phyloP scores from a whole-genome alignment of 2,888 invertebrate species.

The Parelbella ahira region DNA sequence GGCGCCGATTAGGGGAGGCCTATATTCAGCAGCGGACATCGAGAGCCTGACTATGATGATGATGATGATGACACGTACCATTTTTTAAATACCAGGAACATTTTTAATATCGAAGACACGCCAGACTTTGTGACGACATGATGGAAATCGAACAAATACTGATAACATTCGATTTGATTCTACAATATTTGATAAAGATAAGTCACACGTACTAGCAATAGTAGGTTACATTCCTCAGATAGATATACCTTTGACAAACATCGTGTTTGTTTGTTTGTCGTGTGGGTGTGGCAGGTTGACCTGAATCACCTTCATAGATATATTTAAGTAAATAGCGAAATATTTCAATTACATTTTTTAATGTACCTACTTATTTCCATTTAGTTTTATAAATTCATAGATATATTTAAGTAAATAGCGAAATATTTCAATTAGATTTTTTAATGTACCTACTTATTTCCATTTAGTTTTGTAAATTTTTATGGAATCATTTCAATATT shows the following conservation, averaged over 20 bases:
- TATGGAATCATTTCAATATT: no score
- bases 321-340: constrained; percentile 11
- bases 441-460: neutral
- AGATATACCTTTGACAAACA: constrained; percentile 2
- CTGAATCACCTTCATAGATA: constrained; percentile 15
- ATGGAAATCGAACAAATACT: constrained; percentile 1
- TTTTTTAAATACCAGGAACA: no score
- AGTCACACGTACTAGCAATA: neutral
- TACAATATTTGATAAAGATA: constrained; percentile 12
- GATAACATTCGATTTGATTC: constrained; percentile 9
- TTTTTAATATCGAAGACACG: no score
- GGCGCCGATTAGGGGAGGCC: no score
- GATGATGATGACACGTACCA: no score
- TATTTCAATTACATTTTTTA: constrained; percentile 1
- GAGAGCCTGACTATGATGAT: no score
- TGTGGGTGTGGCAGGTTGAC: constrained; percentile 20
- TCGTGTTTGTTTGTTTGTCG: constrained; percentile 13
- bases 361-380: neutral
- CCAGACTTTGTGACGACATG: constrained; percentile 9
- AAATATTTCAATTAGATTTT: constrained; percentile 10
- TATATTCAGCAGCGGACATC: no score
- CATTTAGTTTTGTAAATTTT: neutral
- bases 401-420: constrained; percentile 1
- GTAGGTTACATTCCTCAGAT: constrained; percentile 15
- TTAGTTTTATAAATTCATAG: neutral